Conservation (phyloP, 2,113 vertebrate species). For the Nesogale talazaci region DNA sequence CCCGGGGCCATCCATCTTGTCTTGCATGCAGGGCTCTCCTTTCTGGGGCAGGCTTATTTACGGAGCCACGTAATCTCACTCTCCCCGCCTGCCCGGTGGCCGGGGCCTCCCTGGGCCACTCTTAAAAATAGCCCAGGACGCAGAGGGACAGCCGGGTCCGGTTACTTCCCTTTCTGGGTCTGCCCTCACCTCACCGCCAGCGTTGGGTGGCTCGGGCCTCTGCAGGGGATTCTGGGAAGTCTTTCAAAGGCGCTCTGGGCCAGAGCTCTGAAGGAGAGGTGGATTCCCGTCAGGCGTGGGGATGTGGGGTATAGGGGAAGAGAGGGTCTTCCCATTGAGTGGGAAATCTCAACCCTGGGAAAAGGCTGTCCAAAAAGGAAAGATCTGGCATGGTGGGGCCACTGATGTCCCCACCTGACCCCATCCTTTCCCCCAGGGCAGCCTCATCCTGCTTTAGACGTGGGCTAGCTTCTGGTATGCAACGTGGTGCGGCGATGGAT, state of each 20-base stretch:
- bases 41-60: slow-evolving; percentile 82
- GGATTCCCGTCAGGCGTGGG: neutral
- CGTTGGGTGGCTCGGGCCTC: neutral
- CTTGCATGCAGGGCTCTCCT: slow-evolving; percentile 65
- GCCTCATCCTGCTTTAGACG: neutral
- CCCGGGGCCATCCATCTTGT: slow-evolving; percentile 74
- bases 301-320: too few species aligned
- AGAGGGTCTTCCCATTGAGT: neutral
- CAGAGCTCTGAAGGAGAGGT: neutral
- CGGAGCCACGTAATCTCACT: slow-evolving; percentile 77
- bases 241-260: neutral
- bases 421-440: neutral
- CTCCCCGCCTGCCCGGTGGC: slow-evolving; percentile 4
- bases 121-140: slow-evolving; percentile 80
- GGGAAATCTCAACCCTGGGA: neutral
- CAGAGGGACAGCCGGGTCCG: slow-evolving; percentile 54
- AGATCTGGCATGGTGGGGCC: neutral
- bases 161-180: slow-evolving; percentile 71
- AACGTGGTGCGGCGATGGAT: slow-evolving; percentile 59
- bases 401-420: neutral
- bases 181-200: slow-evolving; percentile 49
- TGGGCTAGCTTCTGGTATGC: slow-evolving; percentile 16
- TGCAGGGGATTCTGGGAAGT: neutral
- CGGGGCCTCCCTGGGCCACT: slow-evolving; percentile 60
- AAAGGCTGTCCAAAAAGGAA: neutral